phyloP scores from a whole-genome alignment of 2,888 invertebrate species.

The Ommatoiulus sabulosus region DNA sequence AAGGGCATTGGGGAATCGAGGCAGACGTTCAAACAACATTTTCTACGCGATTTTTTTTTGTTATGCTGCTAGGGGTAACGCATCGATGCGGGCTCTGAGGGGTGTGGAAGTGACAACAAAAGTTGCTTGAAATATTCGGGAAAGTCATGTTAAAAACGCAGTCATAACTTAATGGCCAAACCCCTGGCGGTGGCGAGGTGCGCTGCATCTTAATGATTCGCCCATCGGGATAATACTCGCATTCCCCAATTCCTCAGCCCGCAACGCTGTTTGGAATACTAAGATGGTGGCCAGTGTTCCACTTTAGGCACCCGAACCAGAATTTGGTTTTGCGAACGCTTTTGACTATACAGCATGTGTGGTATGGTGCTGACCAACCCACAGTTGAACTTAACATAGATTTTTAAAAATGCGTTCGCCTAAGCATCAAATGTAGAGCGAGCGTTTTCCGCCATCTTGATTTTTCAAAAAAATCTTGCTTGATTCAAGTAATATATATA shows the following conservation, averaged over 20 bases:
- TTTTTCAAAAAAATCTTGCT: too few relatives aligned
- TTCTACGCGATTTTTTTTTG: constrained; percentile 11
- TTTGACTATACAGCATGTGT: neutral
- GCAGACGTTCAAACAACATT: constrained; percentile 50
- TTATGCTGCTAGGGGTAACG: constrained; percentile 44
- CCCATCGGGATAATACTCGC: neutral
- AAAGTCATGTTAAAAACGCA: constrained; percentile 32
- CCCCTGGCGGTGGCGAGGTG: constrained; percentile 9
- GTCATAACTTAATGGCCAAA: constrained; percentile 36
- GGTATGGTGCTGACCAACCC: neutral
- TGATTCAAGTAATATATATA: too few relatives aligned
- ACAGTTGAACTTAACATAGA: constrained; percentile 12
- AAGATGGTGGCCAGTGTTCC: neutral
- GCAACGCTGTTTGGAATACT: constrained; percentile 8
- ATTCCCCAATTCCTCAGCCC: constrained; percentile 6
- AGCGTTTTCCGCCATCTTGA: neutral
- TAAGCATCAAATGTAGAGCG: neutral
- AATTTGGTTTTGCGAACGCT: neutral
- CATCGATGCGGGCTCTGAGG: neutral
- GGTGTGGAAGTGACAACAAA: constrained; percentile 43
- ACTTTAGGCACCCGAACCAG: constrained; percentile 27
- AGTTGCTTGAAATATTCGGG: constrained; percentile 39
- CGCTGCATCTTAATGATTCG: neutral
- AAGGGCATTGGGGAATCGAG: constrained; percentile 51
- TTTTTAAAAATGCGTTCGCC: neutral